Percentiles rank a stretch among this genome's conserved stretches.
These are phyloP conservation scores for Psittacula derbiana DNA, from an alignment of 2,797 vertebrate genomes.

Conservation along the genomic window DNA sequence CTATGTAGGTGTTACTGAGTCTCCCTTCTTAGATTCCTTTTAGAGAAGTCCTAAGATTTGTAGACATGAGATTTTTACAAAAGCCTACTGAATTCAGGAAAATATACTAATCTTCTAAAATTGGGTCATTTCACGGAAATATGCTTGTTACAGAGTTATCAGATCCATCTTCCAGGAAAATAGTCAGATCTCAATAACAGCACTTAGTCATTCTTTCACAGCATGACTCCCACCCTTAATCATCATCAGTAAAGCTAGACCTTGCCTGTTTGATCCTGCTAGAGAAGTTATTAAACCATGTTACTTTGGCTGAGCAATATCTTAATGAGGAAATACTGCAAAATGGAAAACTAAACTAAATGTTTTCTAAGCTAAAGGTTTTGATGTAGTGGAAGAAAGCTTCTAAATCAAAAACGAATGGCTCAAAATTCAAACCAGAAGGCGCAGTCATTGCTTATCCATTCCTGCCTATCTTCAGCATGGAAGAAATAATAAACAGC, in stretches of 20 bases:
- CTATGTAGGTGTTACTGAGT: background rate
- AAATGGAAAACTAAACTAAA: background rate
- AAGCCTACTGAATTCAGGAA: constrained; percentile 29
- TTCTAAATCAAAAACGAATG: background rate
- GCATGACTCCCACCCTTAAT: constrained; percentile 27
- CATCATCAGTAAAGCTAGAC: background rate
- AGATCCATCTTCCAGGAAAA: constrained; percentile 43
- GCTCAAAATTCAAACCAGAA: background rate
- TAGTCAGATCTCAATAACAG: constrained; percentile 7
- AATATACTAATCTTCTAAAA: constrained; percentile 52
- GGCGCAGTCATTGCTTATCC: background rate
- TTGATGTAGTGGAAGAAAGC: background rate
- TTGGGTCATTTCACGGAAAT: constrained; percentile 47
- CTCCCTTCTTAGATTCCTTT: background rate
- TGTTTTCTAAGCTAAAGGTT: background rate
- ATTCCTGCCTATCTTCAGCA: background rate
- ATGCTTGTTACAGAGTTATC: constrained; percentile 34
- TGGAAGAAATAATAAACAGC: background rate
- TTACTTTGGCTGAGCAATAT: background rate
- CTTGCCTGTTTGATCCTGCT: constrained; percentile 12
- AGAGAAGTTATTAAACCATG: background rate
- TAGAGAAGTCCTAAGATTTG: constrained; percentile 2
- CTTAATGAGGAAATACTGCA: background rate
- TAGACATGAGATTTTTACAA: constrained; percentile 5
- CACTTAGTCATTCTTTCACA: constrained; percentile 22